Evolutionary conservation across 2,888 invertebrate species (phyloP).

Genomic region (Thereva unica): DNA sequence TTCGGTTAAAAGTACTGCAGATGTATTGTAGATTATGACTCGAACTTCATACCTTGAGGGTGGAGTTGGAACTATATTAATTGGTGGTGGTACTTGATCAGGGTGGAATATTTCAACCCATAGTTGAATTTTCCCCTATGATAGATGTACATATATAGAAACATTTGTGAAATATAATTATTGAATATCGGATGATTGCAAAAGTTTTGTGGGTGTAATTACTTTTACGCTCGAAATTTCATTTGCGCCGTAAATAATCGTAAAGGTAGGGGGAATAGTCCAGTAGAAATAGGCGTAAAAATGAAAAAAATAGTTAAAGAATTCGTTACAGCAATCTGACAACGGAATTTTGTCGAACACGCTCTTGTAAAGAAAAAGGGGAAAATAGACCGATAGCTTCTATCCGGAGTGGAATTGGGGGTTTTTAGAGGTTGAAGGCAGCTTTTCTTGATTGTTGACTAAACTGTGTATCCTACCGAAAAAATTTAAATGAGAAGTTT

Average conservation of each 20-base stretch:
- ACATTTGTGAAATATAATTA: not conserved
- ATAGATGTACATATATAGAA: not conserved
- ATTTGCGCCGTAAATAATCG: not conserved
- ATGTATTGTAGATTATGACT: constrained; percentile 68
- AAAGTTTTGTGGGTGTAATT: not conserved
- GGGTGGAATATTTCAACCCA: constrained; percentile 87
- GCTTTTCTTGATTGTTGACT: no score
- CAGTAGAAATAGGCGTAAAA: no score
- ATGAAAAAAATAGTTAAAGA: no score
- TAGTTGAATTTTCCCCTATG: constrained; percentile 83
- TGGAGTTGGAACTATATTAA: constrained; percentile 76
- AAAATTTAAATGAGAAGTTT: no score
- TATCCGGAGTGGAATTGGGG: no score
- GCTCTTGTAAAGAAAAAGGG: no score
- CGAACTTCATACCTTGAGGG: constrained; percentile 71
- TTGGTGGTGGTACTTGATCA: constrained; percentile 67
- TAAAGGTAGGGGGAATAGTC: no score
- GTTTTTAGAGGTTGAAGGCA: no score
- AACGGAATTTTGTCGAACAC: no score
- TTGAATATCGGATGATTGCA: not conserved
- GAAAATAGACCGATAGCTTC: no score
- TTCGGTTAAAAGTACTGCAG: constrained; percentile 68
- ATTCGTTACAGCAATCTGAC: no score
- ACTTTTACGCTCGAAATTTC: not conserved
- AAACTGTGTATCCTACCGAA: no score